These are phyloP conservation scores for Chrysoperla carnea DNA, from an alignment of 1,140 invertebrate species.

Conservation along the genomic window DNA sequence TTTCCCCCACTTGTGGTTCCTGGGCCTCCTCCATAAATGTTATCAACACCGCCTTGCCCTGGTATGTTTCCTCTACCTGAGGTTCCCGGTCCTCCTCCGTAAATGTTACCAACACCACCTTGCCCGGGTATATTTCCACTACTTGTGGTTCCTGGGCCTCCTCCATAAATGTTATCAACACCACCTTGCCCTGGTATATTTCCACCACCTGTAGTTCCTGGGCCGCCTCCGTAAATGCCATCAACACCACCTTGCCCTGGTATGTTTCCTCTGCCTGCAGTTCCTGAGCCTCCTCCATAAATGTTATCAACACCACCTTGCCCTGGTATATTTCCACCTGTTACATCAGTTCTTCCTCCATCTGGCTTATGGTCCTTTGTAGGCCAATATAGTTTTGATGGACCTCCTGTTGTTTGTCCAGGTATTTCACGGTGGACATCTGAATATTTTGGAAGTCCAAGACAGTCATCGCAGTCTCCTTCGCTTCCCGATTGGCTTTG, in stretches of 20 bases:
- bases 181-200: constrained; percentile 4
- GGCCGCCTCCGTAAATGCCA: constrained; percentile 3
- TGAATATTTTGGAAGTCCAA: constrained; percentile 3
- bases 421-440: not conserved
- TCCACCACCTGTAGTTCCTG: constrained; percentile 2
- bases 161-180: constrained; percentile 3
- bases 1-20: not conserved
- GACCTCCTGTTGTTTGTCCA: not conserved
- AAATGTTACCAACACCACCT: constrained; percentile 1
- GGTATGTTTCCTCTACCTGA: not conserved
- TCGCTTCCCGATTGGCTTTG: constrained; percentile 34
- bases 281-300: constrained; percentile 3
- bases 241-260: constrained; percentile 3
- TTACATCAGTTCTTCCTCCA: not conserved
- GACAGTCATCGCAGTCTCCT: constrained; percentile 15
- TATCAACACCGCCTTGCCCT: constrained; percentile 3
- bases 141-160: constrained; percentile 2
- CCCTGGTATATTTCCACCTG: constrained; percentile 2
- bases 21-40: constrained; percentile 1
- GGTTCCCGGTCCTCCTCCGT: constrained; percentile 3
- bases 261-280: constrained; percentile 3
- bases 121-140: constrained; percentile 6
- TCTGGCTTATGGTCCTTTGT: not conserved
- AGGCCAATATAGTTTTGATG: not conserved
- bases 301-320: not conserved